Percentiles rank a stretch among this genome's conserved stretches.
These are phyloP conservation scores for Camelus bactrianus DNA, from an alignment of 2,113 vertebrate genomes.

Conservation along the genomic window DNA sequence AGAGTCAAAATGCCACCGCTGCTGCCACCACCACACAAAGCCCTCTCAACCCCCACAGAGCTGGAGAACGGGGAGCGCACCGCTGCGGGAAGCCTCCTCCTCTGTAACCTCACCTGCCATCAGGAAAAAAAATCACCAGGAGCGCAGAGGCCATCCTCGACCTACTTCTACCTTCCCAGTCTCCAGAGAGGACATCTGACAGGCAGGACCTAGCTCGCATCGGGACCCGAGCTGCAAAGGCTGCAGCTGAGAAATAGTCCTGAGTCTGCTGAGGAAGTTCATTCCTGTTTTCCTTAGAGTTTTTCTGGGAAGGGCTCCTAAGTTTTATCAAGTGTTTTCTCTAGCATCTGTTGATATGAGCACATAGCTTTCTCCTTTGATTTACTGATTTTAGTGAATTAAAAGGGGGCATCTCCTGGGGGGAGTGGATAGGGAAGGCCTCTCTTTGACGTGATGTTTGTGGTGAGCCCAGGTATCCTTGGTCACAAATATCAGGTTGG, in stretches of 20 bases:
- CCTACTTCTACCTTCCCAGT: neutral
- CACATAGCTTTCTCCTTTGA: neutral
- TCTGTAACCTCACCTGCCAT: neutral
- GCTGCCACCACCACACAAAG: no score
- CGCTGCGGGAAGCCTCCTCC: neutral
- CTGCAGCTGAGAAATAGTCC: no score
- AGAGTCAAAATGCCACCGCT: neutral
- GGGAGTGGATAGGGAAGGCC: neutral
- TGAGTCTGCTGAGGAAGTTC: neutral
- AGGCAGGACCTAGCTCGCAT: neutral
- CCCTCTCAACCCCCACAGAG: neutral
- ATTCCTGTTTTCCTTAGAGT: neutral
- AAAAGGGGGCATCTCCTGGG: neutral
- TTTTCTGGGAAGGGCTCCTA: neutral
- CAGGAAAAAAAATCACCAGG: no score
- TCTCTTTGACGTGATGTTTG: neutral
- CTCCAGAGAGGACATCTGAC: rapidly evolving
- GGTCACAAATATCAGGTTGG: neutral
- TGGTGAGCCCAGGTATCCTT: neutral
- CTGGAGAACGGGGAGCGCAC: rapidly evolving
- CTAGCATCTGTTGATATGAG: neutral
- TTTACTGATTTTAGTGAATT: neutral
- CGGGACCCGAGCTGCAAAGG: neutral
- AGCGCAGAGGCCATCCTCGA: neutral
- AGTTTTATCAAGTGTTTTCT: neutral